Percentiles rank a stretch among this genome's conserved stretches.
Evolutionary conservation across 2,888 invertebrate species (phyloP).

Genomic region (Zeuzera pyrina): DNA sequence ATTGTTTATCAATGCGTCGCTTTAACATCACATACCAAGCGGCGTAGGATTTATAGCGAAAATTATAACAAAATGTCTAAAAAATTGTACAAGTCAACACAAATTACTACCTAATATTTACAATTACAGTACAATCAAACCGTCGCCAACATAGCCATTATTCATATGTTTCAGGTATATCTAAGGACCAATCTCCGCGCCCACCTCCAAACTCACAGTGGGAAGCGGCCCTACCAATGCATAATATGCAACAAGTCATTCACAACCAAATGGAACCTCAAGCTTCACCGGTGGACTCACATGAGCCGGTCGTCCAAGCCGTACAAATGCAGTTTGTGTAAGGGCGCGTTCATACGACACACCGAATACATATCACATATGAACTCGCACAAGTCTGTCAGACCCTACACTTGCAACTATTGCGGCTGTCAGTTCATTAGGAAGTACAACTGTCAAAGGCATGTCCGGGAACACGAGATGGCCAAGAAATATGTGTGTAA

Average conservation of each 20-base stretch:
- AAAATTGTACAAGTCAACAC: too few relatives aligned
- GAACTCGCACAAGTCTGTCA: slow-evolving; percentile 87
- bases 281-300: slow-evolving; percentile 92
- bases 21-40: too few relatives aligned
- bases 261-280: slow-evolving; percentile 92
- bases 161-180: slow-evolving; percentile 75
- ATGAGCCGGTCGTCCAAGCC: slow-evolving; percentile 87
- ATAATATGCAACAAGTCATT: slow-evolving; percentile 88
- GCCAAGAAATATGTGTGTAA: slow-evolving; percentile 84
- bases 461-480: slow-evolving; percentile 86
- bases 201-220: slow-evolving; percentile 85
- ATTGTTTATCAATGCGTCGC: too few relatives aligned
- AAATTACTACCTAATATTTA: too few relatives aligned
- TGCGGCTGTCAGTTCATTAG: slow-evolving; percentile 92
- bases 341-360: slow-evolving; percentile 87
- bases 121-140: too few relatives aligned
- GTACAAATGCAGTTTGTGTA: slow-evolving; percentile 87
- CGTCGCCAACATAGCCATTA: too few relatives aligned
- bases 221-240: slow-evolving; percentile 84
- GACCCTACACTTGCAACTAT: slow-evolving; percentile 90
- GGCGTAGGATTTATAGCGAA: too few relatives aligned
- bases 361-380: slow-evolving; percentile 87
- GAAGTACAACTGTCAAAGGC: slow-evolving; percentile 90
- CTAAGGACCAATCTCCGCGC: slow-evolving; percentile 84
- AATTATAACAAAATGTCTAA: too few relatives aligned